A percentile compares a stretch with the other conserved stretches of the same genome.
phyloP scores from a whole-genome alignment of 1,140 invertebrate genomes.

The Eriocheir sinensis region DNA sequence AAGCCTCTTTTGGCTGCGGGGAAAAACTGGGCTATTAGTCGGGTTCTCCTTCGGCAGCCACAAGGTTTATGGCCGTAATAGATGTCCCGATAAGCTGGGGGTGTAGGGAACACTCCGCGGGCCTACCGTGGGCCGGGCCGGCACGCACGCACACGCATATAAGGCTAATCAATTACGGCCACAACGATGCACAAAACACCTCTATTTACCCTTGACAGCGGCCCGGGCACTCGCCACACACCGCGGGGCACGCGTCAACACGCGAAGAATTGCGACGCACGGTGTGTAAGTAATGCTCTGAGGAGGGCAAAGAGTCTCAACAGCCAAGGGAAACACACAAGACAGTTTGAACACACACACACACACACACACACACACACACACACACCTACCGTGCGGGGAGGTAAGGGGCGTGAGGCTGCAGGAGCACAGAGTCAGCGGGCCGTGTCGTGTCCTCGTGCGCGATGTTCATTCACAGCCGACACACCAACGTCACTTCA shows the following conservation, averaged over 20 bases:
- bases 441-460: neutral
- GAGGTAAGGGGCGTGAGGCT: neutral
- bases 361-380: slow-evolving; percentile 20
- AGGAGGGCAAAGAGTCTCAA: neutral
- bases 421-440: neutral
- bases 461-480: slow-evolving; percentile 51
- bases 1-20: slow-evolving; percentile 10
- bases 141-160: neutral
- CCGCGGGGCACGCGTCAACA: too few species aligned
- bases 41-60: slow-evolving; percentile 44
- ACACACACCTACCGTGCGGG: neutral
- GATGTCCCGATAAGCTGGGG: slow-evolving; percentile 43
- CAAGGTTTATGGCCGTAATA: slow-evolving; percentile 63
- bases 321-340: too few species aligned
- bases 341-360: too few species aligned
- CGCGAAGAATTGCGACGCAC: too few species aligned
- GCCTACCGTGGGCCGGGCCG: neutral
- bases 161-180: neutral
- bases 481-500: slow-evolving; percentile 38
- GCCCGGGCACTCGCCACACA: too few species aligned
- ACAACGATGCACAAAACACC: neutral
- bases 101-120: neutral
- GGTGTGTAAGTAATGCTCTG: too few species aligned
- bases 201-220: neutral
- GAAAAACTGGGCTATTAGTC: slow-evolving; percentile 12